Conservation (phyloP, 2,888 invertebrate genomes). For the Exocentrus adspersus region DNA sequence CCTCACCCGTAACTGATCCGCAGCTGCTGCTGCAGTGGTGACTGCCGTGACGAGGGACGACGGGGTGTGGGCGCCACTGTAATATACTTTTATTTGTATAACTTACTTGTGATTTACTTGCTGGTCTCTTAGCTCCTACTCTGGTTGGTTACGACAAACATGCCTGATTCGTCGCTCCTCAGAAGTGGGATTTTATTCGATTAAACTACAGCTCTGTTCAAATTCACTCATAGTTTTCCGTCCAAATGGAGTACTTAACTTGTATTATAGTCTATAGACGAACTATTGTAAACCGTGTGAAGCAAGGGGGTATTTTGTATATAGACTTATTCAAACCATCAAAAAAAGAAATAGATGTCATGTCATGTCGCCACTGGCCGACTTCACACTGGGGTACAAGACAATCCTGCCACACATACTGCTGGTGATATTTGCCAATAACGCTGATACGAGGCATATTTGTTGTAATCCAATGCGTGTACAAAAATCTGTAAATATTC, state of each 20-base stretch:
- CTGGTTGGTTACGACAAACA: conserved; percentile 12
- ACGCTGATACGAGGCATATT: not conserved
- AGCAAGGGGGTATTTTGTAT: no score
- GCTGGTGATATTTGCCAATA: not conserved
- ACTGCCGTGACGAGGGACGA: conserved; percentile 52
- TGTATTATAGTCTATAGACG: not conserved
- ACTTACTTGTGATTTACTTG: conserved; percentile 18
- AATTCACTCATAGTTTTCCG: conserved; percentile 1
- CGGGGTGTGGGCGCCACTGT: conserved; percentile 30
- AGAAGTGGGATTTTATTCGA: no score
- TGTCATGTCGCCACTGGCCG: no score
- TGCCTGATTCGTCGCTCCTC: no score
- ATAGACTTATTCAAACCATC: no score
- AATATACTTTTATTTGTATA: conserved; percentile 21
- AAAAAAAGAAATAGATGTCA: no score
- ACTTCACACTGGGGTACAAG: no score
- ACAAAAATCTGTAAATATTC: conserved; percentile 23
- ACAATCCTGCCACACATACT: not conserved
- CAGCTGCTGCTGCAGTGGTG: conserved; percentile 61
- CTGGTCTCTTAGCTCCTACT: not conserved
- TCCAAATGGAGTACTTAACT: conserved; percentile 8
- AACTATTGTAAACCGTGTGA: no score
- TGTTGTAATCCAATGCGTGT: conserved; percentile 11
- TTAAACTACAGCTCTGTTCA: no score
- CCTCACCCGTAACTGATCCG: conserved; percentile 59